These are phyloP conservation scores for Drosophila anomelani DNA, from an alignment of 2,888 invertebrate genomes.

Conservation along the genomic window DNA sequence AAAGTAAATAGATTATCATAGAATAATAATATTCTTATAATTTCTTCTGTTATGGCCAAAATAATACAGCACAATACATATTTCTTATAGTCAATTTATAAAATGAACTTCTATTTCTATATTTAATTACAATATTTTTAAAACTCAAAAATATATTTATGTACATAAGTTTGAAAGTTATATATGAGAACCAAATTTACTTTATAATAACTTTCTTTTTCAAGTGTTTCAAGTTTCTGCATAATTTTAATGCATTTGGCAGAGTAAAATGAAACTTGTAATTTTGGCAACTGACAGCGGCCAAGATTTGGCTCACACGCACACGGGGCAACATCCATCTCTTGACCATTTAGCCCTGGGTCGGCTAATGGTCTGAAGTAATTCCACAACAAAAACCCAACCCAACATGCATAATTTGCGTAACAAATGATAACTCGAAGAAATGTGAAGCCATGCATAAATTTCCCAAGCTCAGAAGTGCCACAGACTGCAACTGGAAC, in stretches of 20 bases:
- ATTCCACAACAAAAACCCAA: slow-evolving; percentile 72
- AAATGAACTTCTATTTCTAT: too few species aligned
- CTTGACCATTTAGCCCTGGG: slow-evolving; percentile 59
- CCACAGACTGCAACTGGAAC: slow-evolving; percentile 43
- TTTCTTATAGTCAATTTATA: too few species aligned
- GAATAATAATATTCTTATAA: too few species aligned
- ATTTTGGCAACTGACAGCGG: slow-evolving; percentile 43
- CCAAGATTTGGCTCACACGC: slow-evolving; percentile 14
- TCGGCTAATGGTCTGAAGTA: slow-evolving; percentile 72
- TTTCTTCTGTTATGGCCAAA: too few species aligned
- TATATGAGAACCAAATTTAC: too few species aligned
- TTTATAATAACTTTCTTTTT: background rate
- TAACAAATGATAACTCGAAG: slow-evolving; percentile 82
- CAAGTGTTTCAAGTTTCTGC: slow-evolving; percentile 12
- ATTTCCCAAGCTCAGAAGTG: slow-evolving; percentile 57
- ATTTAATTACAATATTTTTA: too few species aligned
- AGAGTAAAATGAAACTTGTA: slow-evolving; percentile 41
- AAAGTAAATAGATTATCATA: too few species aligned
- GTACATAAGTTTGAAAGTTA: too few species aligned
- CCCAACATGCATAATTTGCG: slow-evolving; percentile 79
- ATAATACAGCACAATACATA: too few species aligned
- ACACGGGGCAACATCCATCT: slow-evolving; percentile 22
- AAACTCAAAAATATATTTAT: too few species aligned
- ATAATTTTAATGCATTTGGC: slow-evolving; percentile 48
- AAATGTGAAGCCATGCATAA: slow-evolving; percentile 84